Conservation (phyloP, 2,113 vertebrate species). For the Malurus melanocephalus region DNA sequence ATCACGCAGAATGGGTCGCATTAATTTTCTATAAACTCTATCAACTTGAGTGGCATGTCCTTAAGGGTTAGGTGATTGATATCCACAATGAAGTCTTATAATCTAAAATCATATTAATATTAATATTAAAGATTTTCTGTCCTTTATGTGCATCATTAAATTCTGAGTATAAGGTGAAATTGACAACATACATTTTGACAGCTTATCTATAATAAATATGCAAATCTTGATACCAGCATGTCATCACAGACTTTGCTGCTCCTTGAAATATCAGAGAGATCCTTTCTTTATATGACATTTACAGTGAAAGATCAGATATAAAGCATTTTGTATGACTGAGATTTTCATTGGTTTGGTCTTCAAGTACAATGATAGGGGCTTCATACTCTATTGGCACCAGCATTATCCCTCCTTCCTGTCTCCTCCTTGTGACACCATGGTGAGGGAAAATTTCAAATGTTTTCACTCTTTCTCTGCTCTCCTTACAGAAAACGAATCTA, state of each 20-base stretch:
- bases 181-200: constrained; percentile 84
- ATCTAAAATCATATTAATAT: constrained; percentile 85
- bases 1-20: constrained; percentile 72
- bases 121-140: constrained; percentile 86
- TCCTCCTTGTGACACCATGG: not conserved
- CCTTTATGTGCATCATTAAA: constrained; percentile 80
- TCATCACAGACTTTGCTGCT: constrained; percentile 72
- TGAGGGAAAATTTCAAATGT: not conserved
- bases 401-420: not conserved
- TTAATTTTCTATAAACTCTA: constrained; percentile 80
- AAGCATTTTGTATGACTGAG: constrained; percentile 52
- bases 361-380: constrained; percentile 12
- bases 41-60: constrained; percentile 78
- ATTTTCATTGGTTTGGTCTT: constrained; percentile 46
- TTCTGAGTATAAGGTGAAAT: constrained; percentile 79
- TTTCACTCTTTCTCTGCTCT: not conserved
- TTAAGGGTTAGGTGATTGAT: constrained; percentile 82
- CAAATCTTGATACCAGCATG: constrained; percentile 74
- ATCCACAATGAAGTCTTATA: constrained; percentile 78
- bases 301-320: constrained; percentile 65
- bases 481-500: not conserved
- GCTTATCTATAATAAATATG: constrained; percentile 85
- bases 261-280: constrained; percentile 72
- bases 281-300: constrained; percentile 74
- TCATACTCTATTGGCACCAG: constrained; percentile 11